phyloP scores from a whole-genome alignment of 2,797 vertebrate species.

The Sebastes diploproa region DNA sequence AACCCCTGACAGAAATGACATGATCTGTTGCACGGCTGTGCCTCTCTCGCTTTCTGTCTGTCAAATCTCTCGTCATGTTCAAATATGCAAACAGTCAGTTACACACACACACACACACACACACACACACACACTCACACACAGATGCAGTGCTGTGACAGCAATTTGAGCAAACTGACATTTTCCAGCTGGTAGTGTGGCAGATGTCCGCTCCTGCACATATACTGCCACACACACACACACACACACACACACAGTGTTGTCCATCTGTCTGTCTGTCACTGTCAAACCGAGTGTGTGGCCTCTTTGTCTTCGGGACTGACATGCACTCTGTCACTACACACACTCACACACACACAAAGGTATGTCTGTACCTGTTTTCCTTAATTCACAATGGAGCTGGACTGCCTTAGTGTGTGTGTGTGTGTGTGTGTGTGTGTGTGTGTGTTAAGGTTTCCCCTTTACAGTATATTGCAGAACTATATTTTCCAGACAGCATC shows the following conservation, averaged over 20 bases:
- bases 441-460: conserved; percentile 1
- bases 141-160: conserved; percentile 59
- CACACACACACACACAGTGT: not conserved
- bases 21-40: conserved; percentile 41
- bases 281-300: conserved; percentile 51
- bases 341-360: not conserved
- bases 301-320: conserved; percentile 59
- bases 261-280: conserved; percentile 66
- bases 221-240: conserved; percentile 4
- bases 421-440: not conserved
- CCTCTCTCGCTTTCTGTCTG: conserved; percentile 32
- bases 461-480: not conserved
- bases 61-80: conserved; percentile 56
- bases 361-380: not conserved
- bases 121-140: not conserved
- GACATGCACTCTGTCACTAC: conserved; percentile 27
- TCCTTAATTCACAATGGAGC: not conserved
- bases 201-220: conserved; percentile 55
- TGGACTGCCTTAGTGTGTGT: not conserved
- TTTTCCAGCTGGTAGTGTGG: conserved; percentile 73
- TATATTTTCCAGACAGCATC: not conserved
- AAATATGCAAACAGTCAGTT: conserved; percentile 59
- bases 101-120: conserved; percentile 14
- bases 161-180: conserved; percentile 64
- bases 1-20: conserved; percentile 39